Percentiles rank a stretch among this genome's conserved stretches.
phyloP scores from a whole-genome alignment of 2,113 vertebrate genomes.

The Thymallus thymallus region DNA sequence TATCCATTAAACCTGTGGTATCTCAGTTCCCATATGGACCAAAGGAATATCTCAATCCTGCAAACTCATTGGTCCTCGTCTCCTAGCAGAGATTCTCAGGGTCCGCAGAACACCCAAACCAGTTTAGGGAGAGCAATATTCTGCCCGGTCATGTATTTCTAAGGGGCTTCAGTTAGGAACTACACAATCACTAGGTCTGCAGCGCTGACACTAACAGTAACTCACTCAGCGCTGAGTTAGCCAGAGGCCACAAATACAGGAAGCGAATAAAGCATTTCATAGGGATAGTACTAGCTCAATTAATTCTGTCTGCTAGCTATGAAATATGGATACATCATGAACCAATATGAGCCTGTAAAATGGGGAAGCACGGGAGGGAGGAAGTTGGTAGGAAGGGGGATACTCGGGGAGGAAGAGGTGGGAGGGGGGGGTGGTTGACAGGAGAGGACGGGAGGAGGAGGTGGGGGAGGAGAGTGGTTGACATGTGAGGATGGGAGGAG shows the following conservation, averaged over 20 bases:
- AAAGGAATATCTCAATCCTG: conserved; percentile 51
- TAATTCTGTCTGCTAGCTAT: conserved; percentile 24
- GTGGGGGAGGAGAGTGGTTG: background rate
- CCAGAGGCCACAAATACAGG: conserved; percentile 60
- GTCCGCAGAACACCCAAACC: conserved; percentile 35
- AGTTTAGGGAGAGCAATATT: conserved; percentile 54
- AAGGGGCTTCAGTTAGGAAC: conserved; percentile 42
- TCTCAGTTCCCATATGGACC: conserved; percentile 42
- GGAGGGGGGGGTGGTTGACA: conserved; percentile 11
- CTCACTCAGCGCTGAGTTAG: conserved; percentile 53
- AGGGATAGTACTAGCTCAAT: conserved; percentile 55
- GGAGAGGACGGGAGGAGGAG: conserved; percentile 13
- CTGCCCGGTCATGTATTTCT: conserved; percentile 56
- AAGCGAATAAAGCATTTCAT: conserved; percentile 64
- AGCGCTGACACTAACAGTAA: conserved; percentile 56
- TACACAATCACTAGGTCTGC: conserved; percentile 47
- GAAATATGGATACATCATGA: conserved; percentile 56
- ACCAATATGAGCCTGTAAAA: conserved; percentile 41
- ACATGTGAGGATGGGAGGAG: background rate
- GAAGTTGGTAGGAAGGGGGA: conserved; percentile 14
- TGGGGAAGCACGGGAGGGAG: conserved; percentile 38
- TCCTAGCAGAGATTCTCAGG: conserved; percentile 51
- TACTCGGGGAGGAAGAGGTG: background rate
- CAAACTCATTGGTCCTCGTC: conserved; percentile 31
- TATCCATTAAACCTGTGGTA: conserved; percentile 23